These are phyloP conservation scores for Actinia equina DNA, from an alignment of 64 coral and sea anemone species.

Conservation along the genomic window DNA sequence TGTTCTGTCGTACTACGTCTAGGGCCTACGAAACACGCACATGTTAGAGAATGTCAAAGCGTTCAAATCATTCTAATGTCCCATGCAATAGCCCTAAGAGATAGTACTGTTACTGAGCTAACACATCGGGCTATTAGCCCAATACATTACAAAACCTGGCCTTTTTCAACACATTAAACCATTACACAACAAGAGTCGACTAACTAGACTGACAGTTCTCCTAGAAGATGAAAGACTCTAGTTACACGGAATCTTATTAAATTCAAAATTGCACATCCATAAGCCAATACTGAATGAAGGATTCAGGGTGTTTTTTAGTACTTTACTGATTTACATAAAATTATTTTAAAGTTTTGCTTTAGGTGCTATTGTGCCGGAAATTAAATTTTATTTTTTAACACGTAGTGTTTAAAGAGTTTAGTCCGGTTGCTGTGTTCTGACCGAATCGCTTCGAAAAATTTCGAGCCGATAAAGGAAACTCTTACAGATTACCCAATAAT, in stretches of 20 bases:
- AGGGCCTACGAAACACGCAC: conserved; percentile 70
- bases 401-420: neutral
- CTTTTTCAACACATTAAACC: neutral
- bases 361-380: too few relatives aligned
- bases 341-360: too few relatives aligned
- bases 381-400: too few relatives aligned
- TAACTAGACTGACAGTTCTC: too few relatives aligned
- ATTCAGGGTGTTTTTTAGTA: too few relatives aligned
- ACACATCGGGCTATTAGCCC: neutral
- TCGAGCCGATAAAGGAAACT: neutral
- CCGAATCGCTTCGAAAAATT: neutral
- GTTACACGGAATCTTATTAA: too few relatives aligned
- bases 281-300: too few relatives aligned
- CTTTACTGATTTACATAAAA: too few relatives aligned
- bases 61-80: neutral
- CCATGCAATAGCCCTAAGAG: neutral
- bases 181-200: neutral
- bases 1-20: conserved; percentile 94
- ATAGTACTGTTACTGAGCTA: too few relatives aligned
- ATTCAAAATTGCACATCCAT: too few relatives aligned
- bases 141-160: neutral
- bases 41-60: conserved; percentile 22
- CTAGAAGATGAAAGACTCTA: too few relatives aligned
- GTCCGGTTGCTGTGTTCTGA: neutral
- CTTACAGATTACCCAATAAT: too few relatives aligned